Evolutionary conservation across 2,888 invertebrate species (phyloP), one percentile per base, ranked within the genome.

Genomic region (Protophormia terraenovae): DNA sequence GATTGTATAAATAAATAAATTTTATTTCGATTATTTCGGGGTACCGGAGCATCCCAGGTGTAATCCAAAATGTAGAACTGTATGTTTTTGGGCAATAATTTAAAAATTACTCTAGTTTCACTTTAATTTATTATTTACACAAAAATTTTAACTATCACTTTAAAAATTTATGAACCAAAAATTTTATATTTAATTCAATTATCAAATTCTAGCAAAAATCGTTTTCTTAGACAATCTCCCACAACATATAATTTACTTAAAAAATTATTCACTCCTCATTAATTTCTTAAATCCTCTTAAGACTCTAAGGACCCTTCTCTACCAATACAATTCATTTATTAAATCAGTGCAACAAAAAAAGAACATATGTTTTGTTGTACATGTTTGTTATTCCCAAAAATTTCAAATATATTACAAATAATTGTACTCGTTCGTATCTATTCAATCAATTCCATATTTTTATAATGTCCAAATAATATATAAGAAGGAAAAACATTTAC

Each of bases 391-490:
- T 24, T 14, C n/a, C 1, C 53, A 5, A 22, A 24, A 53, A 53
- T 50, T 73, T 38, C 41, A 41, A 12, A 62, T 47, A 67, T 41
- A 76, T 75, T 29, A 47, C 10, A 78, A 66, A 62, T 29, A 22
- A 22, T 29, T n/a, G n/a, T n/a, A 2, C n/a, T n/a, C 38, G 24
- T 53, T 58, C 8, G 14, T 58, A 58, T 66, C 55, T 35, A 16
- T 47, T 55, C 62, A 55, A 76, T 62, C 16, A 75, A 75, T 71
- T 75, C 22, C 38, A 69, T 84, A 76, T 75, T 79, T 75, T 64
- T 66, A 47, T 79, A 19, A 35, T 78, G 72, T 73, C 50, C 6
- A 53, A 27, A 50, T n/a, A 58, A 32, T 12, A 47, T 41, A 7
- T 12, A 22, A 14, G 16, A n/a, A n/a, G n/a, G n/a, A n/a, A 41